Base-by-base conservation (phyloP, 1,140 invertebrate genomes). In the Drosophila rufa region DNA sequence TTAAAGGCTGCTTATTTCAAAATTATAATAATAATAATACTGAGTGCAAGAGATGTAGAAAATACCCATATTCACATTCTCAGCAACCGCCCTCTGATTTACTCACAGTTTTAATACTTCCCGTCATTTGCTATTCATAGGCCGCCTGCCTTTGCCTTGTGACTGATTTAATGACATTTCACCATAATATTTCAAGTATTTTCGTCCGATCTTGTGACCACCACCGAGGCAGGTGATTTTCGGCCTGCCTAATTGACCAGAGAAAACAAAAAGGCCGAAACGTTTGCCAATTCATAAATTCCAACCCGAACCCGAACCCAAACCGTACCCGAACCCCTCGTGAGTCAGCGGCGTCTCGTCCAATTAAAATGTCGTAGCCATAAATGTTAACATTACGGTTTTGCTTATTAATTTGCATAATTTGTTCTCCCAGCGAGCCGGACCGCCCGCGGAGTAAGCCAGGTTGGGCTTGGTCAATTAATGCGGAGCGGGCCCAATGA, bases 381-480 rank as follows among this genome's bases (percentile, higher is more conserved):
- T 60, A 76, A 69, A 80, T 87, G 62, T 81, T 77, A 36, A 69
- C 30, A 77, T 61, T 77, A 62, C 74, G 62, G 45, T 70, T 69
- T 70, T 70, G 76, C 64, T 84, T 89, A 84, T 84, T 84, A 78
- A 87, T 87, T 80, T 89, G 80, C 83, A 87, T 87, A 87, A 87
- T 84, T 87, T 71, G 65, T 67, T 56, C 61, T 56, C 53, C 65
- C 47, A 53, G 46, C 30, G 65, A 64, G 56, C 22, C 38, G 17
- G 67, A 84, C 80, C 84, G 64, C 80, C 81, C 84, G 85, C 74
- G 6, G 83, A 25, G 79, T 1, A 66, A 69, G 60, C 68, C 8
- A 67, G 15, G 61, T 33, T 45, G 45, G 57, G 56, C 50, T 60
- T 60, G 78, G 64, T 69, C 78, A 85, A 86, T 87, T 87, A 87